Conservation (phyloP, 2,113 vertebrate species). For the Myotis yumanensis region DNA sequence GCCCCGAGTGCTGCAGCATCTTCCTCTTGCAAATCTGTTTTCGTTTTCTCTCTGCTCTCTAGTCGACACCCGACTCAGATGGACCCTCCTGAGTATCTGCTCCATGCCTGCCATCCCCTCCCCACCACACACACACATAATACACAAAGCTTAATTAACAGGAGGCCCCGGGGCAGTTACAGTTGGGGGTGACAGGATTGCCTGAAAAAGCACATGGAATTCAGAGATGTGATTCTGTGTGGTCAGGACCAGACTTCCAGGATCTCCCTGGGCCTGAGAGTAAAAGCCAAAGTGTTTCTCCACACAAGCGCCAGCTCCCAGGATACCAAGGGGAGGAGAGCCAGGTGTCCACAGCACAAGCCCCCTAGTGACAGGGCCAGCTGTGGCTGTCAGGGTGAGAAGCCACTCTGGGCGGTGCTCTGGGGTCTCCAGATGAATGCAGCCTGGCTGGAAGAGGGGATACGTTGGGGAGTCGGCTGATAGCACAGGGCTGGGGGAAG, state of each 20-base stretch:
- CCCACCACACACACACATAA: background rate
- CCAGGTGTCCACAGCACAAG: background rate
- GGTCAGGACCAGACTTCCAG: background rate
- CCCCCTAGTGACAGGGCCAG: background rate
- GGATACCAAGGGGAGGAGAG: background rate
- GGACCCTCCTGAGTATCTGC: background rate
- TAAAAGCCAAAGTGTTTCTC: background rate
- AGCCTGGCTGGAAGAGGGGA: background rate
- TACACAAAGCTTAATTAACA: background rate
- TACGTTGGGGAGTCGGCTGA: fast-evolving
- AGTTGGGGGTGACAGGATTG: background rate
- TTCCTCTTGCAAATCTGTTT: background rate
- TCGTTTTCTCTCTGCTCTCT: background rate
- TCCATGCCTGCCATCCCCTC: background rate
- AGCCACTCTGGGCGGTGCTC: background rate
- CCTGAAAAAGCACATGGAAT: background rate
- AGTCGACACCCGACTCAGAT: background rate
- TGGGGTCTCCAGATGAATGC: background rate
- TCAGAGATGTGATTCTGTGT: background rate
- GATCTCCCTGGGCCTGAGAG: background rate
- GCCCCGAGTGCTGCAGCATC: background rate
- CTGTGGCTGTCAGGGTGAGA: background rate
- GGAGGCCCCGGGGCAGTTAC: background rate
- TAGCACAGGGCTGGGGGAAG: background rate
- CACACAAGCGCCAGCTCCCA: background rate